These are phyloP conservation scores for Drosophila fuyamai DNA, from an alignment of 1,140 invertebrate genomes.

Conservation along the genomic window DNA sequence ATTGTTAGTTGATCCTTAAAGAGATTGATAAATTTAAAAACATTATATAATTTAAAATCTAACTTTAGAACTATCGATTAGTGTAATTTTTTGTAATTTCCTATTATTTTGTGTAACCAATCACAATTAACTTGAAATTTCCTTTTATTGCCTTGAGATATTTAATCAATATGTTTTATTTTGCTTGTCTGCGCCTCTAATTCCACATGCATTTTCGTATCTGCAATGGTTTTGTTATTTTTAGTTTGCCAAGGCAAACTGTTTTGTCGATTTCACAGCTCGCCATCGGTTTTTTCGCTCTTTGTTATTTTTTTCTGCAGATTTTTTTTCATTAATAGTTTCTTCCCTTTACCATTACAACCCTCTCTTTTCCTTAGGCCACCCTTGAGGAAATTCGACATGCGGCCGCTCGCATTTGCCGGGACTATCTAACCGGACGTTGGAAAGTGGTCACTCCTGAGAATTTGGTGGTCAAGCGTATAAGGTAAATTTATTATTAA, in stretches of 20 bases:
- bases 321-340: not conserved
- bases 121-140: not conserved
- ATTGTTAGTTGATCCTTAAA: too few species aligned
- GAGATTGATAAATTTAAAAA: not conserved
- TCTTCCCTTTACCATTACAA: not conserved
- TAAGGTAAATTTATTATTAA: constrained; percentile 87
- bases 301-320: not conserved
- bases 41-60: not conserved
- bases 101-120: not conserved
- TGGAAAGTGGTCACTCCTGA: constrained; percentile 92
- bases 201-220: constrained; percentile 47
- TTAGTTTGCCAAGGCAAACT: constrained; percentile 32
- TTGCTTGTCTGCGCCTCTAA: constrained; percentile 18
- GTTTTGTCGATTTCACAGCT: constrained; percentile 64
- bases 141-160: not conserved
- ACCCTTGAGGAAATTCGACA: constrained; percentile 89
- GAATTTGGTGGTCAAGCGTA: constrained; percentile 91
- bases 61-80: not conserved
- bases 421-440: constrained; percentile 93
- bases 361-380: constrained; percentile 52
- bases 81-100: not conserved
- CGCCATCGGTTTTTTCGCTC: constrained; percentile 8
- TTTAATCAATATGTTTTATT: constrained; percentile 36
- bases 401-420: constrained; percentile 93
- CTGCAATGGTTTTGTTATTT: constrained; percentile 23